Evolutionary conservation across 2,888 invertebrate genomes (phyloP).

Genomic region (Trilocha varians): DNA sequence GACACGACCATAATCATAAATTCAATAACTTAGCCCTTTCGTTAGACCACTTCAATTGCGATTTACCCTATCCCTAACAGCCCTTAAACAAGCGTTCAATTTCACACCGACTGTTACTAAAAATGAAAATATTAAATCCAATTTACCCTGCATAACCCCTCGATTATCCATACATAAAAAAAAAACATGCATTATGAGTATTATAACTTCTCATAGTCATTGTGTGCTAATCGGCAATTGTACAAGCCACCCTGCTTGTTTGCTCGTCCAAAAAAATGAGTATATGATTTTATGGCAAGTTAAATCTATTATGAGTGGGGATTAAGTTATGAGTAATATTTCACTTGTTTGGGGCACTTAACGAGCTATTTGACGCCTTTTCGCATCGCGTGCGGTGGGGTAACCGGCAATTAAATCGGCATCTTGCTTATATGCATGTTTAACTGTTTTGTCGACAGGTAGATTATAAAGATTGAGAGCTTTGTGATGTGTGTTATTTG

Average conservation of each 20-base stretch:
- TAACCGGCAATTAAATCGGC: constrained; percentile 47
- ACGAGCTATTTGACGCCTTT: constrained; percentile 67
- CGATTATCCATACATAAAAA: constrained; percentile 50
- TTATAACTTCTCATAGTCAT: constrained; percentile 60
- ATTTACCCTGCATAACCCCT: constrained; percentile 55
- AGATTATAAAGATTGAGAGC: constrained; percentile 36
- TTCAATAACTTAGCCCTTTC: constrained; percentile 25
- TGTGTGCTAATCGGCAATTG: constrained; percentile 59
- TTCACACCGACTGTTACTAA: constrained; percentile 66
- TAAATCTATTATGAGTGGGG: constrained; percentile 68
- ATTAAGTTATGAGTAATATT: constrained; percentile 71
- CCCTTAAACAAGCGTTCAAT: constrained; percentile 65
- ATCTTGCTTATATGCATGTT: constrained; percentile 44
- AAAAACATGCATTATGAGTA: constrained; percentile 66
- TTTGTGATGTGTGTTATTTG: constrained; percentile 27
- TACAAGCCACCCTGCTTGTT: constrained; percentile 54
- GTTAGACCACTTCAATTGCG: constrained; percentile 32
- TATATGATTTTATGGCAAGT: constrained; percentile 72
- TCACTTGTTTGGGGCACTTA: constrained; percentile 64
- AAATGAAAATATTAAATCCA: constrained; percentile 72
- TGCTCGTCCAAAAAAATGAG: constrained; percentile 48
- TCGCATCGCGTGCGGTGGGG: constrained; percentile 47
- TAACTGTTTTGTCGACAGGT: constrained; percentile 58
- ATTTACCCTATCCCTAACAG: constrained; percentile 53
- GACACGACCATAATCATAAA: constrained; percentile 12